A percentile compares a stretch with the other conserved stretches of the same genome.
Evolutionary conservation across 2,888 invertebrate genomes (phyloP).

Genomic region (Gastrophysa polygoni): DNA sequence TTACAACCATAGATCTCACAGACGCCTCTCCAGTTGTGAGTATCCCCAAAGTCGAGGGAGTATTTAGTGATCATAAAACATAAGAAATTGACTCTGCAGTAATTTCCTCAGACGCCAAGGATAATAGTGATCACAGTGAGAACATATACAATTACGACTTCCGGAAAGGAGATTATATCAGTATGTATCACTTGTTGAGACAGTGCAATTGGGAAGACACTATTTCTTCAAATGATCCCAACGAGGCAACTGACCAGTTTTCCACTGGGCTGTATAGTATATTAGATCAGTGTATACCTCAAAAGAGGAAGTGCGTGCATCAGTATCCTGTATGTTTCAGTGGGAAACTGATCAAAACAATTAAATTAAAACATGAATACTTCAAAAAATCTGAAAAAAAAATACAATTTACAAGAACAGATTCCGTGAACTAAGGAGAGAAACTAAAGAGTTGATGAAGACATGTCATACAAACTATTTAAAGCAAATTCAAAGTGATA

Average conservation of each 20-base stretch:
- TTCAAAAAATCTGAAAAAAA: too few relatives aligned
- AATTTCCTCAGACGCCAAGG: not conserved
- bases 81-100: slow-evolving; percentile 2
- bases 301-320: not conserved
- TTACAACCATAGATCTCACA: too few relatives aligned
- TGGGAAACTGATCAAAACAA: not conserved
- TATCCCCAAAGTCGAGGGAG: too few relatives aligned
- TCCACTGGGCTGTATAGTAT: not conserved
- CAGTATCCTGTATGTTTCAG: not conserved
- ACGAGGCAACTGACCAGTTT: slow-evolving; percentile 3
- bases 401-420: not conserved
- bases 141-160: not conserved
- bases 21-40: too few relatives aligned
- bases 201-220: not conserved
- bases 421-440: slow-evolving; percentile 7
- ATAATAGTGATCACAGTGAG: slow-evolving; percentile 2
- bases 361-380: too few relatives aligned
- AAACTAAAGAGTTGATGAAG: slow-evolving; percentile 5
- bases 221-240: not conserved
- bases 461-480: not conserved
- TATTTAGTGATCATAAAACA: too few relatives aligned
- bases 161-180: slow-evolving; percentile 6
- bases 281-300: not conserved
- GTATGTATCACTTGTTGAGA: slow-evolving; percentile 4
- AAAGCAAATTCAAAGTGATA: slow-evolving; percentile 3